Conservation (phyloP, 2,113 vertebrate genomes). For the Otis tarda region DNA sequence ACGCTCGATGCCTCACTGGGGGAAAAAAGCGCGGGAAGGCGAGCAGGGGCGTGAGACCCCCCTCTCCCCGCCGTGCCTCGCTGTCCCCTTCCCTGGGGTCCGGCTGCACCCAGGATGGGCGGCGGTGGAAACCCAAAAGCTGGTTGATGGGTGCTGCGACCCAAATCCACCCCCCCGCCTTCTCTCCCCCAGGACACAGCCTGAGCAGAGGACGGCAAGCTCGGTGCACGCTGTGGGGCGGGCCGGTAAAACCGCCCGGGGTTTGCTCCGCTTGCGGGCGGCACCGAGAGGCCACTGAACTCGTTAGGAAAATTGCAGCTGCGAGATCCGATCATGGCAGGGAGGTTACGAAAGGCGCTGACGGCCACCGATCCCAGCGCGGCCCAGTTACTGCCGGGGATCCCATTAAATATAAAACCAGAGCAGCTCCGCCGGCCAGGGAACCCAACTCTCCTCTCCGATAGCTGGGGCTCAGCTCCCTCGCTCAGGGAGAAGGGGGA, state of each 20-base stretch:
- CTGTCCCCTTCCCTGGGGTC: neutral
- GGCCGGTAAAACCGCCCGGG: accelerated
- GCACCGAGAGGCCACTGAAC: neutral
- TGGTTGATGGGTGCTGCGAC: neutral
- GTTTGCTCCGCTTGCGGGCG: neutral
- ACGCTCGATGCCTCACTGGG: neutral
- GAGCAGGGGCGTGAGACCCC: accelerated
- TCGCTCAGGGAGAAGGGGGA: neutral
- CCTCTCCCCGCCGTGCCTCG: accelerated
- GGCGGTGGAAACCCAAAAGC: neutral
- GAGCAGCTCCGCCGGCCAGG: neutral
- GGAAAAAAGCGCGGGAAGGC: neutral
- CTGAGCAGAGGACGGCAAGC: neutral
- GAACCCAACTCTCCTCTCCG: neutral
- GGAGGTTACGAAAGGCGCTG: neutral
- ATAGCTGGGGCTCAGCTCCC: neutral
- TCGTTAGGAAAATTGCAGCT: neutral
- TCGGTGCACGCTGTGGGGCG: accelerated
- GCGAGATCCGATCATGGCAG: neutral
- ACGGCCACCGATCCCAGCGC: neutral
- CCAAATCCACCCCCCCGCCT: accelerated
- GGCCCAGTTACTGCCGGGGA: neutral
- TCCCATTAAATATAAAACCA: neutral
- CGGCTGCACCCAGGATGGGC: accelerated
- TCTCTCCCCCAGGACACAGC: neutral